Base-by-base conservation (phyloP, 2,113 vertebrate species). In the Podarcis muralis region DNA sequence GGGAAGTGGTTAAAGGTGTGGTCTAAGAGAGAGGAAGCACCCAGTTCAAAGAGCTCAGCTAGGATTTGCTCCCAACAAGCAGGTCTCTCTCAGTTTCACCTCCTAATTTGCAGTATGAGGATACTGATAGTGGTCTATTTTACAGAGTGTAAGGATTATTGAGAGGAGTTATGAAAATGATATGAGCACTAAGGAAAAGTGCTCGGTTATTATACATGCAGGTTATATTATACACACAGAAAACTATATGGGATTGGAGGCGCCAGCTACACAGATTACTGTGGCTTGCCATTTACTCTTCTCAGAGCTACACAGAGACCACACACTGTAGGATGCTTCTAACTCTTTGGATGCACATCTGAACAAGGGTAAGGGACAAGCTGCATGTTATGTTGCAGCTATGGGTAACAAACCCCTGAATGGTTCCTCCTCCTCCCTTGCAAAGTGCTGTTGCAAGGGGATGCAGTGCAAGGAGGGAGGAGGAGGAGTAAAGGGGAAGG, bases 351-450 rank as follows among this genome's bases (percentile, higher is more conserved):
- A 68, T 48, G 83, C 83, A 86, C 74, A 35, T 27, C 0, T 0
- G 83, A 91, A 82, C 2, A 72, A 89, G 90, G 90, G 86, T 89
- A 92, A 88, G 87, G 62, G 43, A n/a, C 81, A 48, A 80, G 57
- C 48, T 80, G 15, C 20, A 27, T 62, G 6, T 48, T n/a, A 83
- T 30, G 48, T 16, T 71, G 16, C 40, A 48, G 23, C 81, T 15
- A 18, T 3, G 7, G 30, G 25, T 40, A 68, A 25, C 4, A 40
- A 83, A 27, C 4, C 20, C 30, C 27, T 32, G 25, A 32, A 59
- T 9, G 18, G n/a, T 4, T 32, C 27, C 62, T 32, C 27, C 62
- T 23, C 4, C 12, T 68, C 62, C 23, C 3, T 40, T 40, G 32
- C 11, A 40, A 68, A 40, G 81, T 25, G 27, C 18, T 37, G 37